A percentile compares a stretch with the other conserved stretches of the same genome.
Conservation (phyloP, 2,888 invertebrate genomes). For the Megamerina dolium region DNA sequence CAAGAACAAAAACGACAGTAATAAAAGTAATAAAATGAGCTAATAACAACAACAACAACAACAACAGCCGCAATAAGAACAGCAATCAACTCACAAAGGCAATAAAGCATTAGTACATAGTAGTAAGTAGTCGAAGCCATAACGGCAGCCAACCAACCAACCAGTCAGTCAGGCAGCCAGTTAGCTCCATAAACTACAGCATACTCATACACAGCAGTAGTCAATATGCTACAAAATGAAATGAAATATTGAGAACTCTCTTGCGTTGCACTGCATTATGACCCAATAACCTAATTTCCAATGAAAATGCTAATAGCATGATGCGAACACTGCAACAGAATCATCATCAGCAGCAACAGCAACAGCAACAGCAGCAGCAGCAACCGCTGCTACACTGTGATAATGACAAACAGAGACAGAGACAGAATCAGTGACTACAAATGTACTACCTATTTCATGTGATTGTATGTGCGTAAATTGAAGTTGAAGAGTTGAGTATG, state of each 20-base stretch:
- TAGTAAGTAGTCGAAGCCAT: neutral
- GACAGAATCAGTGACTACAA: too few relatives aligned
- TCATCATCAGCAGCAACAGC: constrained; percentile 4
- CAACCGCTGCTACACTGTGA: constrained; percentile 4
- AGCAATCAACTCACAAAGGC: too few relatives aligned
- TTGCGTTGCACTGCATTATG: constrained; percentile 39
- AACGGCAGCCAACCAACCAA: neutral
- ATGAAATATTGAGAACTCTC: constrained; percentile 8
- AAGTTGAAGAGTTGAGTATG: too few relatives aligned
- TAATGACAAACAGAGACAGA: too few relatives aligned
- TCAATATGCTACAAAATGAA: too few relatives aligned
- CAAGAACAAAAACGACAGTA: too few relatives aligned
- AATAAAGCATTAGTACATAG: too few relatives aligned
- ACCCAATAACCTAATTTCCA: constrained; percentile 40
- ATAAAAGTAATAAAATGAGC: too few relatives aligned
- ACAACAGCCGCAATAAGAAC: neutral
- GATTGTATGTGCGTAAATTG: too few relatives aligned
- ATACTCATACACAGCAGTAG: neutral
- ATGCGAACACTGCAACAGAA: too few relatives aligned
- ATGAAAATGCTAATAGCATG: constrained; percentile 11
- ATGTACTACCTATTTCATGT: too few relatives aligned
- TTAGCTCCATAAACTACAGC: neutral
- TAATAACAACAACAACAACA: constrained; percentile 2
- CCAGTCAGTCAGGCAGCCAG: too few relatives aligned
- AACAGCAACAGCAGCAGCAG: constrained; percentile 10